phyloP scores from a whole-genome alignment of 2,113 vertebrate species.

The Perccottus glenii region DNA sequence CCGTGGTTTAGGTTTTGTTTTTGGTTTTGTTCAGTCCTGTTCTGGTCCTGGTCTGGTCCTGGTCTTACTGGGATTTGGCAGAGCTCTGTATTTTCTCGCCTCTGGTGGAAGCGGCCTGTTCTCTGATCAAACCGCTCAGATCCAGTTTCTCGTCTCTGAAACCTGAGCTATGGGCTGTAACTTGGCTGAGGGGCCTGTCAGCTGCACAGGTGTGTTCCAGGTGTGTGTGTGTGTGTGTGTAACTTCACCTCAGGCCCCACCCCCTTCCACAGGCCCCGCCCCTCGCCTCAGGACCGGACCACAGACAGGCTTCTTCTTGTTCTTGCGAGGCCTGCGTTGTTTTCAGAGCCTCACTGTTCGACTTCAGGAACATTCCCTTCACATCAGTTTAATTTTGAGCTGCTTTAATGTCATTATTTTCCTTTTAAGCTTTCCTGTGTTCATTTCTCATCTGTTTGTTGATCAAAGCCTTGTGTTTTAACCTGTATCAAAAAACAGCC shows the following conservation, averaged over 20 bases:
- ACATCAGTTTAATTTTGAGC: too few species aligned
- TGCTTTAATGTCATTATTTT: too few species aligned
- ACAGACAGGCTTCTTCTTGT: too few species aligned
- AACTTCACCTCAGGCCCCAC: background rate
- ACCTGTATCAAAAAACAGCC: too few species aligned
- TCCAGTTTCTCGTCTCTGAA: background rate
- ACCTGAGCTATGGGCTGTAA: background rate
- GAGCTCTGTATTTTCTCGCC: background rate
- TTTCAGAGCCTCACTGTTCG: too few species aligned
- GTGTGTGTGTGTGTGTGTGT: background rate
- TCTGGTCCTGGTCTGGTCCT: background rate
- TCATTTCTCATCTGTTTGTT: too few species aligned
- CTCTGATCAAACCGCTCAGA: background rate
- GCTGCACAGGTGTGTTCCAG: constrained; percentile 7
- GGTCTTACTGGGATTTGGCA: background rate
- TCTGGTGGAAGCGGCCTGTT: background rate
- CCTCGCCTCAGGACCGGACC: too few species aligned
- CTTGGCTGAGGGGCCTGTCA: constrained; percentile 3
- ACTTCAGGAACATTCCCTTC: too few species aligned
- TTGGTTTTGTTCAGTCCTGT: background rate
- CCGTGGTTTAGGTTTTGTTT: background rate
- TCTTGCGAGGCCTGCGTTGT: too few species aligned
- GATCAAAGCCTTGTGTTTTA: too few species aligned
- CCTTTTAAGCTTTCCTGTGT: too few species aligned
- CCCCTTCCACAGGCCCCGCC: background rate